phyloP scores from a whole-genome alignment of 2,888 invertebrate genomes.

The Capitulum mitella region DNA sequence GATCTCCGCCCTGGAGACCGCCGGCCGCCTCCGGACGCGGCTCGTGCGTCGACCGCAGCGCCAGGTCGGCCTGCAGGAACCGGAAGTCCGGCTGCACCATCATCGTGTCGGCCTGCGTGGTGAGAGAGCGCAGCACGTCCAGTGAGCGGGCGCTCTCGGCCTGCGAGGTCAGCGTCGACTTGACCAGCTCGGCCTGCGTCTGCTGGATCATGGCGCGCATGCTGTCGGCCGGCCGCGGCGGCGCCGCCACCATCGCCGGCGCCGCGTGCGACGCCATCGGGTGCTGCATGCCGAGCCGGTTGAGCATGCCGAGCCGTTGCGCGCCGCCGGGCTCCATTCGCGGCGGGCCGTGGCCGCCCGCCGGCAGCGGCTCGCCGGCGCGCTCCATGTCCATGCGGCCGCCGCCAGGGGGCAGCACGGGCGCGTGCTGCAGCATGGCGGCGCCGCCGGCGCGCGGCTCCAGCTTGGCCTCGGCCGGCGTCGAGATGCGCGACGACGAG shows the following conservation, averaged over 20 bases:
- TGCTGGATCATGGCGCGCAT: conserved; percentile 36
- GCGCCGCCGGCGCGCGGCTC: conserved; percentile 38
- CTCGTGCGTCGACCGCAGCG: conserved; percentile 33
- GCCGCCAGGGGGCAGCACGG: background rate
- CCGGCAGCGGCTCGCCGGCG: background rate
- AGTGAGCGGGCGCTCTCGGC: conserved; percentile 75
- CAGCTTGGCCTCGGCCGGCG: conserved; percentile 38
- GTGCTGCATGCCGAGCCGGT: conserved; percentile 10
- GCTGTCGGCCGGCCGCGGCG: conserved; percentile 30
- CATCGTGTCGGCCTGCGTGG: conserved; percentile 36
- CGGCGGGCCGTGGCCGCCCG: background rate
- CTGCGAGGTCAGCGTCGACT: conserved; percentile 59
- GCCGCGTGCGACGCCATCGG: background rate
- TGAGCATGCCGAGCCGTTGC: conserved; percentile 7
- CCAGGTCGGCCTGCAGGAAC: conserved; percentile 34
- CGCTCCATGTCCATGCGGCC: conserved; percentile 6
- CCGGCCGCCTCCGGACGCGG: conserved; percentile 49
- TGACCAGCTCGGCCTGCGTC: conserved; percentile 36
- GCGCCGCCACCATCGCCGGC: background rate
- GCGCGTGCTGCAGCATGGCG: conserved; percentile 37
- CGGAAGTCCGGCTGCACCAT: conserved; percentile 36
- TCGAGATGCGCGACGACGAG: conserved; percentile 52
- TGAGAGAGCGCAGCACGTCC: conserved; percentile 32
- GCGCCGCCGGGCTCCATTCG: background rate
- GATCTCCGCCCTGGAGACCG: conserved; percentile 49